phyloP scores from a whole-genome alignment of 2,797 vertebrate species.

The Aeoliscus strigatus region DNA sequence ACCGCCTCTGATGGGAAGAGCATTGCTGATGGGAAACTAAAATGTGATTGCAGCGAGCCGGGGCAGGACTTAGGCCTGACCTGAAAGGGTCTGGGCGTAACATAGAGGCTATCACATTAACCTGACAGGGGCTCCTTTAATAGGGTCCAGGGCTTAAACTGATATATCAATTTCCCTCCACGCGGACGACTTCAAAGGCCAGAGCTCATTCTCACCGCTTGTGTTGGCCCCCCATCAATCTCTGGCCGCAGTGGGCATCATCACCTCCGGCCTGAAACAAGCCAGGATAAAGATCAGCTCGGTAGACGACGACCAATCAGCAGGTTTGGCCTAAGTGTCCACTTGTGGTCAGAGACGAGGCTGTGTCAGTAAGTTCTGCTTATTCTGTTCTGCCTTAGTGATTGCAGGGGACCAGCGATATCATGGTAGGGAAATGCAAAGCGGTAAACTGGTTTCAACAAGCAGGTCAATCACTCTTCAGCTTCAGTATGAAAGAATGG shows the following conservation, averaged over 20 bases:
- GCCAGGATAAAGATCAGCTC: constrained; percentile 59
- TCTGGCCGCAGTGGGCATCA: constrained; percentile 79
- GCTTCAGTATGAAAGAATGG: constrained; percentile 51
- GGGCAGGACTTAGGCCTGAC: constrained; percentile 68
- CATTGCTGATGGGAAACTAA: constrained; percentile 75
- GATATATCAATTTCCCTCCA: constrained; percentile 96
- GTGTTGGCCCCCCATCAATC: constrained; percentile 93
- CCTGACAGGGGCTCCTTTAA: constrained; percentile 79
- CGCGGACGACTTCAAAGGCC: constrained; percentile 93
- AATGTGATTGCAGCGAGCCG: constrained; percentile 66
- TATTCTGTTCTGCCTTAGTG: constrained; percentile 13
- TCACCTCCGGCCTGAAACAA: constrained; percentile 65
- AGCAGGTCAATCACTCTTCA: constrained; percentile 56
- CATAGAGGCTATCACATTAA: constrained; percentile 79
- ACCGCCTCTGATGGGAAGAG: constrained; percentile 63
- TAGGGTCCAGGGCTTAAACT: constrained; percentile 84
- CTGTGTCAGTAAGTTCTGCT: constrained; percentile 14
- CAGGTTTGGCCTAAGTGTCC: constrained; percentile 27
- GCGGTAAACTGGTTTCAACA: constrained; percentile 47
- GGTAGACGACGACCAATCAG: constrained; percentile 47
- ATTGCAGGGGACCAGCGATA: neutral
- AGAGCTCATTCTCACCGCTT: constrained; percentile 79
- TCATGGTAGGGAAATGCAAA: constrained; percentile 14
- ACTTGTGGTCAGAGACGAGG: constrained; percentile 28
- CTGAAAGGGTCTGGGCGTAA: constrained; percentile 73